A percentile compares a stretch with the other conserved stretches of the same genome.
Conservation (phyloP, 2,113 vertebrate genomes). For the Perca flavescens region DNA sequence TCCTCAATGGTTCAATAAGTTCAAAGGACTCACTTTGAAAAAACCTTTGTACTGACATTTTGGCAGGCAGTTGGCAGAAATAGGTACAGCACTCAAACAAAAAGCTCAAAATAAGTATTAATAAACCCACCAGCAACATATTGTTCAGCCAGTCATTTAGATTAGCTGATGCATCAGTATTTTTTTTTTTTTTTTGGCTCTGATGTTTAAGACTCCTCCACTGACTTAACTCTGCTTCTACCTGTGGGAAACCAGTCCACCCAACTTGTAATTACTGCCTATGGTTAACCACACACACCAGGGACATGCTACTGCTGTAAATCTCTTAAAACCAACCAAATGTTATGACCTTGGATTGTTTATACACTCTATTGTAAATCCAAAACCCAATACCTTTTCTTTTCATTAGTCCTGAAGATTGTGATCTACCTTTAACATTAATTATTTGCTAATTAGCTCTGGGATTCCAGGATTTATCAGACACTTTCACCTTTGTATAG, state of each 20-base stretch:
- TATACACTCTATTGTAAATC: not conserved
- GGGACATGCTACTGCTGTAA: constrained; percentile 16
- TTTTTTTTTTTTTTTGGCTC: constrained; percentile 8
- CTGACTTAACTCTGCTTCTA: constrained; percentile 32
- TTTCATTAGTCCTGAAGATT: not conserved
- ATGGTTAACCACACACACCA: constrained; percentile 57
- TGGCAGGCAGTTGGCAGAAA: constrained; percentile 2
- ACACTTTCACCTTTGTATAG: not conserved
- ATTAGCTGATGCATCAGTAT: constrained; percentile 39
- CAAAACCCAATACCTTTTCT: not conserved
- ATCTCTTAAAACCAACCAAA: constrained; percentile 26
- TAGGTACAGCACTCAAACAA: not conserved
- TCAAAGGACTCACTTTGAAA: not conserved
- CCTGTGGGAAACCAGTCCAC: constrained; percentile 51
- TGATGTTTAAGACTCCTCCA: constrained; percentile 14
- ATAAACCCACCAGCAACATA: not conserved
- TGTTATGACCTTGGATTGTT: constrained; percentile 14
- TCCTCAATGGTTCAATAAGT: too few species aligned
- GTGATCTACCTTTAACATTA: not conserved
- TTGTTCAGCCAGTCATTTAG: not conserved
- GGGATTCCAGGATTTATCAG: not conserved
- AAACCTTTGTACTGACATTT: not conserved
- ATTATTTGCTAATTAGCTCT: not conserved
- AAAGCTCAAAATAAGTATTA: not conserved
- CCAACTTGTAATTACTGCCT: constrained; percentile 31